Evolutionary conservation across 2,113 vertebrate genomes (phyloP).

Genomic region (Notarius lentiginosus): DNA sequence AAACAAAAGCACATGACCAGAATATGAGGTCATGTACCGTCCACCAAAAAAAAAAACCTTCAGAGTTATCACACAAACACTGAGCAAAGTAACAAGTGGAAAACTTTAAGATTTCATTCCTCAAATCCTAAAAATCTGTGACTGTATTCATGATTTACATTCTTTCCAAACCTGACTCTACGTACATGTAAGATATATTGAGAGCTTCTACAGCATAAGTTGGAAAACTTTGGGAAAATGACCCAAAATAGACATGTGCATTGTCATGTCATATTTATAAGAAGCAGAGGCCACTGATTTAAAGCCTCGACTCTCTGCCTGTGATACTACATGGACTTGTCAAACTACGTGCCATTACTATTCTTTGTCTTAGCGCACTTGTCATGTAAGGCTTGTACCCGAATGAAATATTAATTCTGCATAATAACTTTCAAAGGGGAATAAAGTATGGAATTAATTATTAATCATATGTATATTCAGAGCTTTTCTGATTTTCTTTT

Average conservation of each 20-base stretch:
- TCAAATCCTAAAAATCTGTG: conserved; percentile 6
- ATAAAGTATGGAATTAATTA: conserved; percentile 77
- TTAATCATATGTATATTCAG: conserved; percentile 79
- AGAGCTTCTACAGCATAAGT: conserved; percentile 32
- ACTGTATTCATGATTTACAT: conserved; percentile 21
- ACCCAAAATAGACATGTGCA: conserved; percentile 68
- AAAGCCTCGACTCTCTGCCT: conserved; percentile 50
- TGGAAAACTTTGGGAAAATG: conserved; percentile 60
- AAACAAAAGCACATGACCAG: background rate
- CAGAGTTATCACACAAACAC: background rate
- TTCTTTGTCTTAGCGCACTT: conserved; percentile 74
- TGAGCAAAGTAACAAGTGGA: conserved; percentile 36
- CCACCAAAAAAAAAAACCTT: conserved; percentile 20
- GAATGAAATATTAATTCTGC: conserved; percentile 78
- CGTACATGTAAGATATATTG: conserved; percentile 16
- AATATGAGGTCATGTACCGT: background rate
- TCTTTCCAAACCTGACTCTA: background rate
- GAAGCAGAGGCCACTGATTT: conserved; percentile 67
- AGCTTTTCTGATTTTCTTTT: conserved; percentile 63
- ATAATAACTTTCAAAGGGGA: conserved; percentile 79
- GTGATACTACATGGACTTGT: conserved; percentile 71
- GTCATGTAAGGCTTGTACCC: conserved; percentile 75
- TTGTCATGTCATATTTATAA: conserved; percentile 69
- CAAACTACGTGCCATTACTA: conserved; percentile 73
- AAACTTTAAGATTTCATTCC: conserved; percentile 7